Conservation (phyloP, 2,113 vertebrate species). For the Cariama cristata region DNA sequence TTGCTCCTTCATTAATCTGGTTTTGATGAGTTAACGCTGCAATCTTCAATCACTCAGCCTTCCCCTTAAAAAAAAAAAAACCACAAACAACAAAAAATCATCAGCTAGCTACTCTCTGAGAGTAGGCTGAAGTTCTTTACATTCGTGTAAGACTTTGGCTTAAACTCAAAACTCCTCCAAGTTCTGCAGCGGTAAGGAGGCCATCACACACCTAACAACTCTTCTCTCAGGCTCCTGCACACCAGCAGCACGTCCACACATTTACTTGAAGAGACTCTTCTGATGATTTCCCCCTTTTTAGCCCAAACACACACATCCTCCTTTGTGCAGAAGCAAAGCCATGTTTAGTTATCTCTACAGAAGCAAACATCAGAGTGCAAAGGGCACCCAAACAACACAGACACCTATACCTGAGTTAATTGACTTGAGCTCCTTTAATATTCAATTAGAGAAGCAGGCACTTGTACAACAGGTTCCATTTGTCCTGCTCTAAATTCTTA, state of each 20-base stretch:
- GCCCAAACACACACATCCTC: neutral
- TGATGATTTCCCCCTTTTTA: neutral
- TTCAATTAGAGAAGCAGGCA: neutral
- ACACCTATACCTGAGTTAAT: neutral
- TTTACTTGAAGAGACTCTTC: too few species aligned
- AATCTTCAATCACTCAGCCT: neutral
- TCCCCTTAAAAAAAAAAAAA: neutral
- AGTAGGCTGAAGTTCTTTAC: neutral
- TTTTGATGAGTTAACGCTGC: neutral
- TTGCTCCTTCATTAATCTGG: neutral
- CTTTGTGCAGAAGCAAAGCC: neutral
- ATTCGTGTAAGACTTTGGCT: neutral
- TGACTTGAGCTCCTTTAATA: neutral
- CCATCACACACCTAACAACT: neutral
- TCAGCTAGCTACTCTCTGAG: neutral
- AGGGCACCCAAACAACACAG: neutral
- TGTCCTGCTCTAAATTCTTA: neutral
- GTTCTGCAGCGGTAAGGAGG: neutral
- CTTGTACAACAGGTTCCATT: neutral
- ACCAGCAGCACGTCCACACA: neutral
- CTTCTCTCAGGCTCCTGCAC: neutral
- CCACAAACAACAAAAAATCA: too few species aligned
- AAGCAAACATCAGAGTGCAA: neutral
- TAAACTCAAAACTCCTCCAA: neutral
- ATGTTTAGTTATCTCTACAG: accelerated